Conservation (phyloP, 2,113 vertebrate genomes). For the Aspidoscelis tigris region DNA sequence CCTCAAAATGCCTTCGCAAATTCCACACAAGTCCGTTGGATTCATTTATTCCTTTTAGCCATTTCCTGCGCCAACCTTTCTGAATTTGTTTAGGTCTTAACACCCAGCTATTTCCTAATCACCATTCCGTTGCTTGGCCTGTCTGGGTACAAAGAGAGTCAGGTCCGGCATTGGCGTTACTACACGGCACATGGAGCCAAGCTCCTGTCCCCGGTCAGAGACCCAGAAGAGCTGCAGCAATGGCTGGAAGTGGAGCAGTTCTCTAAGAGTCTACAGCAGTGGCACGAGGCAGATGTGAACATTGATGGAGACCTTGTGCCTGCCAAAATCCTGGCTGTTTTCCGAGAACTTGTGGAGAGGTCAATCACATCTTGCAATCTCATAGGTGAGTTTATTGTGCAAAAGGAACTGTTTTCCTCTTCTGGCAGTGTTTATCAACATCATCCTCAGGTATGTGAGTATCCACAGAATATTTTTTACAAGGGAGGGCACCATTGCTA, state of each 20-base stretch:
- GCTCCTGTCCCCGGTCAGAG: slow-evolving; percentile 77
- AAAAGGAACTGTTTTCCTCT: neutral
- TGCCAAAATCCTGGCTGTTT: slow-evolving; percentile 79
- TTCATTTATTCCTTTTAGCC: neutral
- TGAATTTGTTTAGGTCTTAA: slow-evolving; percentile 77
- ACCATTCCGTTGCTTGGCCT: slow-evolving; percentile 82
- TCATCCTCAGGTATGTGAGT: no score
- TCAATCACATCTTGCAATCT: slow-evolving; percentile 76
- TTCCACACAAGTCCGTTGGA: neutral
- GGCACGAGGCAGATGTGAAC: slow-evolving; percentile 79
- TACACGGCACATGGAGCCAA: slow-evolving; percentile 78
- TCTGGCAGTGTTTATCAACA: neutral
- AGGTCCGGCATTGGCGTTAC: slow-evolving; percentile 77
- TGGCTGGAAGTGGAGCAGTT: slow-evolving; percentile 86
- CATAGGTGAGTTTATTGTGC: slow-evolving; percentile 72
- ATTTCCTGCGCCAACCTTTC: slow-evolving; percentile 40
- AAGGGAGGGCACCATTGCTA: no score
- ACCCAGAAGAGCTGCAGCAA: slow-evolving; percentile 83
- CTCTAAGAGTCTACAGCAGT: slow-evolving; percentile 79
- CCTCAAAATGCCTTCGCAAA: neutral
- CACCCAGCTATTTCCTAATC: slow-evolving; percentile 80
- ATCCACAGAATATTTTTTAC: no score
- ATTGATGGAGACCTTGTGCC: slow-evolving; percentile 83
- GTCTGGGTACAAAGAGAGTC: slow-evolving; percentile 75
- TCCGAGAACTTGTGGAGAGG: slow-evolving; percentile 79